Conservation (phyloP, 2,888 invertebrate genomes). For the Andrena fulva region DNA sequence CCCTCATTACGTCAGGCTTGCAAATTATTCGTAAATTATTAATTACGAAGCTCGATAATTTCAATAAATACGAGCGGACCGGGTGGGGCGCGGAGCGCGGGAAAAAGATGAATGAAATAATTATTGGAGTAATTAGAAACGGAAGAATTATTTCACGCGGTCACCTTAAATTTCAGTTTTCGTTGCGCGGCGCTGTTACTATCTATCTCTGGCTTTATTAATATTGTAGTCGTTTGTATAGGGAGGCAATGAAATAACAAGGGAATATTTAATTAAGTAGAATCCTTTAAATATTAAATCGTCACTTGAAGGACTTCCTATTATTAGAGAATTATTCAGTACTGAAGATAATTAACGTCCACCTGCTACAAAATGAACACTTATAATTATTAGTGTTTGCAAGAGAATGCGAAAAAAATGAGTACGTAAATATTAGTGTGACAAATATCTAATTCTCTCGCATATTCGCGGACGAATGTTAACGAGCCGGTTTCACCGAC, state of each 20-base stretch:
- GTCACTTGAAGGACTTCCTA: no score
- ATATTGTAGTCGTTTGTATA: no score
- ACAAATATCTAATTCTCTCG: no score
- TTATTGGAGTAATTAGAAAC: not conserved
- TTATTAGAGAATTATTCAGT: no score
- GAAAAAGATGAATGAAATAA: constrained; percentile 9
- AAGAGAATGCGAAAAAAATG: no score
- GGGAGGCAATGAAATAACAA: no score
- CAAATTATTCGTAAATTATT: constrained; percentile 37
- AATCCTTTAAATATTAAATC: no score
- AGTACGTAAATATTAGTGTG: no score
- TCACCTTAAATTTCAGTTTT: not conserved
- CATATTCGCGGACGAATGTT: not conserved
- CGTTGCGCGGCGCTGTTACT: not conserved
- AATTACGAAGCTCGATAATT: constrained; percentile 10
- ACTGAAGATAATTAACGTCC: no score
- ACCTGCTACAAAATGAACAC: no score
- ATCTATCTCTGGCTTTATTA: not conserved
- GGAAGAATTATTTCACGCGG: not conserved
- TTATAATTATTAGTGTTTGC: no score
- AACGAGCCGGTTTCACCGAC: not conserved
- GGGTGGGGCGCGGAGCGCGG: not conserved
- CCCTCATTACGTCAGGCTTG: not conserved
- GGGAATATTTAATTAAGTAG: no score
- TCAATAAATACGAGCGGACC: constrained; percentile 1